Evolutionary conservation across 2,797 vertebrate species (phyloP).

Genomic region (Enteromius unitaeniatus): DNA sequence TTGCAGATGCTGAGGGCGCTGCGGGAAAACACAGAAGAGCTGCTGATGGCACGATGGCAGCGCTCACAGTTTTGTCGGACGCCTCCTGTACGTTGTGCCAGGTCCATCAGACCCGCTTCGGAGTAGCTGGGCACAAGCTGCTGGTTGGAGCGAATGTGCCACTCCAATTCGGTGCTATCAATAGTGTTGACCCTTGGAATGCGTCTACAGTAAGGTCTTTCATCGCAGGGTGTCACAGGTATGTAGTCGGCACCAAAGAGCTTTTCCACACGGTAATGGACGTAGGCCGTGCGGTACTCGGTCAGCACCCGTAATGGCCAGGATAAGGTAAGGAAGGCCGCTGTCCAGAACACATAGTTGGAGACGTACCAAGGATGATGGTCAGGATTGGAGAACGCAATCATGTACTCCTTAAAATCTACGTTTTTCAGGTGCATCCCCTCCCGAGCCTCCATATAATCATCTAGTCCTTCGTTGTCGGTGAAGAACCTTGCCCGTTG

Average conservation of each 20-base stretch:
- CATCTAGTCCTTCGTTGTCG: conserved; percentile 81
- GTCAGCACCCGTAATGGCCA: conserved; percentile 82
- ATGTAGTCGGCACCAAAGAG: conserved; percentile 86
- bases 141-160: conserved; percentile 98
- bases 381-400: conserved; percentile 76
- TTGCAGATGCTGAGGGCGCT: conserved; percentile 93
- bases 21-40: conserved; percentile 95
- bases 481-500: conserved; percentile 81
- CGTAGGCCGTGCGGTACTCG: conserved; percentile 78
- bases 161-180: conserved; percentile 96
- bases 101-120: conserved; percentile 94
- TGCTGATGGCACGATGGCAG: conserved; percentile 93
- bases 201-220: conserved; percentile 87
- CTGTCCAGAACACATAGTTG: conserved; percentile 78
- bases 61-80: conserved; percentile 93
- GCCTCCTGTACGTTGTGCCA: conserved; percentile 83
- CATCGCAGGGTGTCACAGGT: conserved; percentile 86
- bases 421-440: conserved; percentile 80
- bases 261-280: conserved; percentile 81
- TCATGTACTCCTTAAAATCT: conserved; percentile 79
- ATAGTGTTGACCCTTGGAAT: conserved; percentile 98
- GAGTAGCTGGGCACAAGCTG: conserved; percentile 98
- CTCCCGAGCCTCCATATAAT: conserved; percentile 83
- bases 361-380: conserved; percentile 80
- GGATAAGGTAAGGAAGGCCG: conserved; percentile 79